phyloP scores from a whole-genome alignment of 2,797 vertebrate genomes.

The Amphiprion clarkii region DNA sequence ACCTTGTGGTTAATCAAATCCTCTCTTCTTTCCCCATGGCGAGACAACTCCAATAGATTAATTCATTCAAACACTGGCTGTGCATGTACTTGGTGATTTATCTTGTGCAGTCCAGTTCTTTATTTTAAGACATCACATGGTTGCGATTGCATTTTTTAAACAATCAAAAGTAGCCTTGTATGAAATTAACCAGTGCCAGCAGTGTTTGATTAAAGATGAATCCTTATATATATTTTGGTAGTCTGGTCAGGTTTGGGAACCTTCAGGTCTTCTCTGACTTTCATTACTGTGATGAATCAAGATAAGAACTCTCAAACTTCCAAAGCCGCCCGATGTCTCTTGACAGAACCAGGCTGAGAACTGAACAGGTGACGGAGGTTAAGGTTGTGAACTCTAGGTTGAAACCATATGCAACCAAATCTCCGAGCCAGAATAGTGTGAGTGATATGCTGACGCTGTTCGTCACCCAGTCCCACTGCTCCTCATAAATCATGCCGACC shows the following conservation, averaged over 20 bases:
- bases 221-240: not conserved
- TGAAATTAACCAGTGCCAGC: not conserved
- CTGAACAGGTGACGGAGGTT: constrained; percentile 69
- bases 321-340: not conserved
- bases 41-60: not conserved
- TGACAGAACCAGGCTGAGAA: constrained; percentile 42
- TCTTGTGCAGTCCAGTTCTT: not conserved
- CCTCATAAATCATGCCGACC: constrained; percentile 53
- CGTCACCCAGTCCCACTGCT: constrained; percentile 27
- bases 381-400: constrained; percentile 60
- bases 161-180: not conserved
- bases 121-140: not conserved
- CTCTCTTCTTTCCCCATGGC: constrained; percentile 23
- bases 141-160: too few relatives aligned
- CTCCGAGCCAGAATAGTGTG: constrained; percentile 65
- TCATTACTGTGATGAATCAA: constrained; percentile 11
- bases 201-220: not conserved
- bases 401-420: constrained; percentile 69
- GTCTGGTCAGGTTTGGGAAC: not conserved
- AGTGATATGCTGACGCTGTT: constrained; percentile 42
- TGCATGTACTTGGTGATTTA: not conserved
- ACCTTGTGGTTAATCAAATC: not conserved
- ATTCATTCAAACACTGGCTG: constrained; percentile 20
- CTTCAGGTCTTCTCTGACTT: not conserved
- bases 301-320: not conserved